Evolutionary conservation across 1,140 invertebrate genomes (phyloP).

Genomic region (Leptoteleia sp.): DNA sequence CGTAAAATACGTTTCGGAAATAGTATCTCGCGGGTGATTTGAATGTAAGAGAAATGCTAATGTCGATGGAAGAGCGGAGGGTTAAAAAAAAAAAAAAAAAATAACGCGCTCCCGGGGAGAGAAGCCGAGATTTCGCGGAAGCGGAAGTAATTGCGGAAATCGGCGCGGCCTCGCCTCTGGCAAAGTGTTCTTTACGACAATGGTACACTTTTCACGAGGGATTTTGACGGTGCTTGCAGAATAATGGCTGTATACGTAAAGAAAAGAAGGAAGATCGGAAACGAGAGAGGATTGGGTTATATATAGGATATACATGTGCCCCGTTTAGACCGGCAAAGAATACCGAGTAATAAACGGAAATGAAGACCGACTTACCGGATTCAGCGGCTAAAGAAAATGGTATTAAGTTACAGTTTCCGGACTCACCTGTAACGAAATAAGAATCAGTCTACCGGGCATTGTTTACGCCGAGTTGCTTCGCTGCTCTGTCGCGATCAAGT

Average conservation of each 20-base stretch:
- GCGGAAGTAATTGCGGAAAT: constrained; percentile 74
- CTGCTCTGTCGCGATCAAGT: too few relatives aligned
- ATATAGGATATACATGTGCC: constrained; percentile 42
- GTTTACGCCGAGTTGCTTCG: too few relatives aligned
- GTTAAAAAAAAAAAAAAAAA: constrained; percentile 31
- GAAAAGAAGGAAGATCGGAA: constrained; percentile 43
- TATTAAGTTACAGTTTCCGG: constrained; percentile 35
- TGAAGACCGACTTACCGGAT: constrained; percentile 61
- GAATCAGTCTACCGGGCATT: constrained; percentile 1
- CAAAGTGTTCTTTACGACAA: constrained; percentile 66
- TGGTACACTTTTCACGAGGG: constrained; percentile 63
- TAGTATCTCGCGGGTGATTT: constrained; percentile 49
- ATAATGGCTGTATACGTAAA: constrained; percentile 65
- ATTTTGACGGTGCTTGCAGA: constrained; percentile 64
- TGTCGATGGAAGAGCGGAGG: constrained; percentile 13
- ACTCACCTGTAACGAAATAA: constrained; percentile 73
- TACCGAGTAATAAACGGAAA: constrained; percentile 63
- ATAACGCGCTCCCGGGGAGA: constrained; percentile 34
- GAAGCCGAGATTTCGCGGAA: constrained; percentile 41
- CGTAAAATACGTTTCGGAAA: constrained; percentile 54
- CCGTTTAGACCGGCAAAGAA: constrained; percentile 27
- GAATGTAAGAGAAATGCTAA: constrained; percentile 42
- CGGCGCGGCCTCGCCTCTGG: constrained; percentile 62
- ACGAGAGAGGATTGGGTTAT: constrained; percentile 41
- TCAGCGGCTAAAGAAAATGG: constrained; percentile 25